These are phyloP conservation scores for Acinonyx jubatus DNA, from an alignment of 2,113 vertebrate genomes.

Conservation along the genomic window DNA sequence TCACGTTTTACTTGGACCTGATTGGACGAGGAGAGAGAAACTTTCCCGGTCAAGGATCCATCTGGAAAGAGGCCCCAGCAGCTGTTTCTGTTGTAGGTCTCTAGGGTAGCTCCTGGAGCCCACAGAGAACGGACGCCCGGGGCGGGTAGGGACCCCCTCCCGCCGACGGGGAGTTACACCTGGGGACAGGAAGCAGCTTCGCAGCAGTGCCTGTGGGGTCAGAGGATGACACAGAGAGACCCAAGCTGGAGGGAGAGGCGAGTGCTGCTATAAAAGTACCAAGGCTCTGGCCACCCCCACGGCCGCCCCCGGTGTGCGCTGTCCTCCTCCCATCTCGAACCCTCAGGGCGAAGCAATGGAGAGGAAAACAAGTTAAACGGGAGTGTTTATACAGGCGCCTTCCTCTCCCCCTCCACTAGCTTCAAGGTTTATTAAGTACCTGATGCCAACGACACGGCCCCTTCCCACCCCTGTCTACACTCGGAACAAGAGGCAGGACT, in stretches of 20 bases:
- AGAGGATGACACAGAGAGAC: constrained; percentile 53
- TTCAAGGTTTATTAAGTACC: constrained; percentile 84
- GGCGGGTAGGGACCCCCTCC: constrained; percentile 6
- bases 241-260: constrained; percentile 47
- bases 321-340: constrained; percentile 38
- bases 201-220: constrained; percentile 39
- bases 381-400: constrained; percentile 78
- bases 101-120: constrained; percentile 66
- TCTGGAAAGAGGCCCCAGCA: constrained; percentile 25
- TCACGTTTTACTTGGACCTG: constrained; percentile 58
- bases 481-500: constrained; percentile 69
- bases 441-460: constrained; percentile 71
- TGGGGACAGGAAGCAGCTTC: constrained; percentile 55
- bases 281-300: not conserved
- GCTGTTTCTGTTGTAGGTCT: not conserved
- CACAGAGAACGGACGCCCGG: not conserved
- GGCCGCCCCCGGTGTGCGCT: not conserved
- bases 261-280: constrained; percentile 70
- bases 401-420: constrained; percentile 72
- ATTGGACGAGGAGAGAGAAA: constrained; percentile 43
- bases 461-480: constrained; percentile 39
- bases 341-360: constrained; percentile 76
- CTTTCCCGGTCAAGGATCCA: constrained; percentile 7
- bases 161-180: constrained; percentile 10
- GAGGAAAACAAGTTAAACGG: constrained; percentile 82